Evolutionary conservation across 2,888 invertebrate genomes (phyloP).

Genomic region (Apamea epomidion): DNA sequence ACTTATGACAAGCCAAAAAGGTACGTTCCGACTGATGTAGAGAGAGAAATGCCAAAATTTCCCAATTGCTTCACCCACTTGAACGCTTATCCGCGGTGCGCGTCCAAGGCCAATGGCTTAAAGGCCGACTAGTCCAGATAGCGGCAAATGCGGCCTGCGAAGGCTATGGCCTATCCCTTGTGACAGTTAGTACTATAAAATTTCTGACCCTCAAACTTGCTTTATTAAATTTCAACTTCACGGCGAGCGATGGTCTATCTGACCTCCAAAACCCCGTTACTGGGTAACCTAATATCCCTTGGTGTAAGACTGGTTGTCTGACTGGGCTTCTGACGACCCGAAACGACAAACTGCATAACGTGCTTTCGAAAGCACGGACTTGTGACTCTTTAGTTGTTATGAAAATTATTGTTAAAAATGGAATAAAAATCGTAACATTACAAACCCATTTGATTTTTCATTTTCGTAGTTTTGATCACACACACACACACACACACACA

Average conservation of each 20-base stretch:
- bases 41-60: neutral
- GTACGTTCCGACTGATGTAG: neutral
- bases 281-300: neutral
- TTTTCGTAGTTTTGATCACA: neutral
- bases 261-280: neutral
- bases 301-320: neutral
- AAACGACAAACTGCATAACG: neutral
- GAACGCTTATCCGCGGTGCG: slow-evolving; percentile 8
- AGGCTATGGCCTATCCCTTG: neutral
- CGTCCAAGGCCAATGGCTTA: neutral
- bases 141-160: neutral
- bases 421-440: slow-evolving; percentile 1
- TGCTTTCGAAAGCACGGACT: neutral
- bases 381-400: neutral
- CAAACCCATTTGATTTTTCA: neutral
- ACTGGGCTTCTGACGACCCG: neutral
- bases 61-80: neutral
- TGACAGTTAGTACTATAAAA: neutral
- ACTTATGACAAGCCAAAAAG: neutral
- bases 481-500: neutral
- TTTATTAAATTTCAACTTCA: neutral
- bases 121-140: neutral
- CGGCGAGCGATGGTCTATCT: neutral
- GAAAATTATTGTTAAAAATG: neutral
- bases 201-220: neutral